Conservation (phyloP, 2,888 invertebrate genomes). For the Tryphoninae sp. region DNA sequence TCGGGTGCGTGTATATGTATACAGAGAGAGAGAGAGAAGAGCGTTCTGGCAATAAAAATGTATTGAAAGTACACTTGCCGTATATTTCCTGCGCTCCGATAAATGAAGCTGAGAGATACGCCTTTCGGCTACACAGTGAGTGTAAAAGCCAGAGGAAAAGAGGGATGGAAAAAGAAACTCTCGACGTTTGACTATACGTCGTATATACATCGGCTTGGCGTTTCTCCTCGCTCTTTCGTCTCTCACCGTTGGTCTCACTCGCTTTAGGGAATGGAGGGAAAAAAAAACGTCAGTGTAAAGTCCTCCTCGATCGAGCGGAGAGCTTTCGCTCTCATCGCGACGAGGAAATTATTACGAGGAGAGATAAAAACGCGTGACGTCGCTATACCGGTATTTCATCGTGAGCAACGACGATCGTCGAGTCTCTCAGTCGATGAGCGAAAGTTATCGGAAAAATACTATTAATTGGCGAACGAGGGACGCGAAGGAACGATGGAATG, state of each 20-base stretch:
- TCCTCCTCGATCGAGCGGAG: conserved; percentile 10
- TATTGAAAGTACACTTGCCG: conserved; percentile 60
- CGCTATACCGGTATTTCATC: not conserved
- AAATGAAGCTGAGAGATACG: conserved; percentile 49
- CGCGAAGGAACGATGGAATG: not conserved
- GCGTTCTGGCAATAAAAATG: conserved; percentile 57
- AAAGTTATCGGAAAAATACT: conserved; percentile 46
- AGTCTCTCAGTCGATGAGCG: conserved; percentile 40
- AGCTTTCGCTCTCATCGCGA: conserved; percentile 25
- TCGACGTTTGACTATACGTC: conserved; percentile 47
- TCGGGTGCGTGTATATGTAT: not conserved
- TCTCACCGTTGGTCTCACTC: conserved; percentile 15
- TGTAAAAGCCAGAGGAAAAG: not conserved
- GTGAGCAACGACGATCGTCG: conserved; percentile 43
- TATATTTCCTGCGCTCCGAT: conserved; percentile 53
- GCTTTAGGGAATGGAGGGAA: too few relatives aligned
- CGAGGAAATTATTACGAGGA: conserved; percentile 20
- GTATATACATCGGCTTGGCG: conserved; percentile 5
- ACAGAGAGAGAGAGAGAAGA: not conserved
- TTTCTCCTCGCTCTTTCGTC: not conserved
- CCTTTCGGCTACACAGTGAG: not conserved
- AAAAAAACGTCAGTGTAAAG: not conserved
- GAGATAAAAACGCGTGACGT: conserved; percentile 10
- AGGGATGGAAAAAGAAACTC: not conserved
- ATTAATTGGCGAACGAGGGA: conserved; percentile 48